Conservation (phyloP, 23 tunicate genomes). For the Phallusia fumigata region DNA sequence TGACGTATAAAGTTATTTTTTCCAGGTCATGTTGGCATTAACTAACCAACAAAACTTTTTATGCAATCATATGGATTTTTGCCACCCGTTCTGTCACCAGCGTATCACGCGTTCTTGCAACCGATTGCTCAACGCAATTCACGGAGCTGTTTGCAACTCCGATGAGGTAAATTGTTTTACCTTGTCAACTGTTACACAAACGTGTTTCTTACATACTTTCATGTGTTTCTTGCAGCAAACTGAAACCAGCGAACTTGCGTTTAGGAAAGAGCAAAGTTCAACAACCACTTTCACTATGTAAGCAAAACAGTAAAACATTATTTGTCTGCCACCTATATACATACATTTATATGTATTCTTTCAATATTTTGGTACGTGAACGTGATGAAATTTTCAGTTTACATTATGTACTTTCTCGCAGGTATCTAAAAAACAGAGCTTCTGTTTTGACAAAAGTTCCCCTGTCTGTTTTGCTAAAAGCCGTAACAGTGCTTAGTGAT, state of each 20-base stretch:
- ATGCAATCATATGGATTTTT: slow-evolving; percentile 64
- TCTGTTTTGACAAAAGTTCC: slow-evolving; percentile 57
- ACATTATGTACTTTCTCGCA: not conserved
- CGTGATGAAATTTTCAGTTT: no score
- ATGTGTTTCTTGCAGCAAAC: no score
- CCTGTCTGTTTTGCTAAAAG: slow-evolving; percentile 42
- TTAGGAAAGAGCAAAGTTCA: not conserved
- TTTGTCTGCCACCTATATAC: not conserved
- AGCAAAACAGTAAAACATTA: not conserved
- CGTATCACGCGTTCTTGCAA: slow-evolving; percentile 63
- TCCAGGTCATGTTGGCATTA: slow-evolving; percentile 19
- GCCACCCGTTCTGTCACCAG: slow-evolving; percentile 85
- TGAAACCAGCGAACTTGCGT: not conserved
- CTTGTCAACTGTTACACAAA: no score
- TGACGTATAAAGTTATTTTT: not conserved
- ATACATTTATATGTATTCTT: no score
- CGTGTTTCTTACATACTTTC: no score
- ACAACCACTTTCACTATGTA: not conserved
- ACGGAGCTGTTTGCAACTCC: not conserved
- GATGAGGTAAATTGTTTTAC: not conserved
- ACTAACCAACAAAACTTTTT: slow-evolving; percentile 78
- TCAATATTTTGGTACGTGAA: no score
- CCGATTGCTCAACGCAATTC: slow-evolving; percentile 29
- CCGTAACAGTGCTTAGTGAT: slow-evolving; percentile 36
- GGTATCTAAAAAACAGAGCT: slow-evolving; percentile 58